These are phyloP conservation scores for Trisateles emortualis DNA, from an alignment of 2,888 invertebrate species.

Conservation along the genomic window DNA sequence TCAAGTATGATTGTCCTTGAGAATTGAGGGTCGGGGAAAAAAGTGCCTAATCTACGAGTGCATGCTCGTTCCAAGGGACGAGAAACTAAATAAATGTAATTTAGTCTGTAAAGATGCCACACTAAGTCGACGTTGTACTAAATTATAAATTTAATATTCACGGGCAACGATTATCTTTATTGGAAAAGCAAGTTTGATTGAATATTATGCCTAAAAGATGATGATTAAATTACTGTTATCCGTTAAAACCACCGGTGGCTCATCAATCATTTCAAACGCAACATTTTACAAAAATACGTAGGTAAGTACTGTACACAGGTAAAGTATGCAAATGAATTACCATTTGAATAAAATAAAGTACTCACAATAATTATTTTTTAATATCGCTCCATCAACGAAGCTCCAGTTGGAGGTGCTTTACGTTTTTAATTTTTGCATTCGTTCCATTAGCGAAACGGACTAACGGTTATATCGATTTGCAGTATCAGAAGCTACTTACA, in stretches of 20 bases:
- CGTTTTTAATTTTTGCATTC: constrained; percentile 37
- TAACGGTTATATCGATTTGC: constrained; percentile 35
- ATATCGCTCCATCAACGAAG: constrained; percentile 51
- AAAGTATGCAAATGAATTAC: constrained; percentile 29
- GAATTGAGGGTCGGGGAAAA: constrained; percentile 35
- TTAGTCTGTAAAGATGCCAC: constrained; percentile 22
- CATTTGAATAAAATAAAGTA: constrained; percentile 37
- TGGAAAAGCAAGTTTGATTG: no score
- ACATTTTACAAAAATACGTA: constrained; percentile 27
- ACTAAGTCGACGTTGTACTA: constrained; percentile 3
- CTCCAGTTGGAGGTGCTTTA: constrained; percentile 30
- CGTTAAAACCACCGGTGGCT: constrained; percentile 9
- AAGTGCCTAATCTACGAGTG: constrained; percentile 39
- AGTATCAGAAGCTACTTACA: constrained; percentile 16
- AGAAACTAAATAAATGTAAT: constrained; percentile 19
- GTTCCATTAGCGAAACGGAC: constrained; percentile 41
- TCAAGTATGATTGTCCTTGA: constrained; percentile 51
- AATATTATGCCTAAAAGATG: no score
- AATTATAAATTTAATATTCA: no score
- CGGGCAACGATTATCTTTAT: no score
- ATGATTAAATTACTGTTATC: constrained; percentile 10
- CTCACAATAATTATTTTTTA: constrained; percentile 53
- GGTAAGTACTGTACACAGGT: background rate
- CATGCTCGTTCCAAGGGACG: constrained; percentile 17
- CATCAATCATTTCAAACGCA: constrained; percentile 26